Evolutionary conservation across 2,113 vertebrate species (phyloP).

Genomic region (Catharus fuscescens): DNA sequence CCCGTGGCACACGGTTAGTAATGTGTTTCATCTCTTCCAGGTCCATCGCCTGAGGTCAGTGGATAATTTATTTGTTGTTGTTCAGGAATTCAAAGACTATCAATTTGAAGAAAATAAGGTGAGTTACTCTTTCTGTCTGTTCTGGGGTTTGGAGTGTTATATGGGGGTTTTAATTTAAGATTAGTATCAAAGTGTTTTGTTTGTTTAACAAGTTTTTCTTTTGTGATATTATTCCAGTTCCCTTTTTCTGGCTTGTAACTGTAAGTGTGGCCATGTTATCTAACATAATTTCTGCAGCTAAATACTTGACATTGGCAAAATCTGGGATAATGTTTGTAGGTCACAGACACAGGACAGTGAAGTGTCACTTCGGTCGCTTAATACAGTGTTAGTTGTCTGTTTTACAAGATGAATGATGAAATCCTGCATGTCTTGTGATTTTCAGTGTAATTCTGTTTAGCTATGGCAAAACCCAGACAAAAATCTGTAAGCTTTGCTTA

Average conservation of each 20-base stretch:
- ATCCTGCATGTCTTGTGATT: neutral
- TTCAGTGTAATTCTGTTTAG: neutral
- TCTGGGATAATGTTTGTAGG: neutral
- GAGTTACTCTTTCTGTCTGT: neutral
- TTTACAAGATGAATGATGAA: neutral
- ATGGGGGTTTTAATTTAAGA: neutral
- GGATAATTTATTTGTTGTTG: constrained; percentile 95
- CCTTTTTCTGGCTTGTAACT: neutral
- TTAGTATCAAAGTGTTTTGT: neutral
- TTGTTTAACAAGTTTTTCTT: neutral
- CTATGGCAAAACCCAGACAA: neutral
- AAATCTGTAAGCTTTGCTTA: neutral
- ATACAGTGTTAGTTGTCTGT: neutral
- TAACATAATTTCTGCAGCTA: neutral
- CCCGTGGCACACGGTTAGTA: neutral
- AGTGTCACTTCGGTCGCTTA: neutral
- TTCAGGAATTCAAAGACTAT: constrained; percentile 87
- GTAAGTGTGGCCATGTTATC: rapidly evolving
- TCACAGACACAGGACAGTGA: rapidly evolving
- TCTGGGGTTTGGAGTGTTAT: neutral
- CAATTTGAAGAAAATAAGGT: constrained; percentile 93
- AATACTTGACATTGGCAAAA: neutral
- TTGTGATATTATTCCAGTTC: neutral
- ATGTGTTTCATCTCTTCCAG: constrained; percentile 51
- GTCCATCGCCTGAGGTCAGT: constrained; percentile 91